These are phyloP conservation scores for Leucophenga maculata DNA, from an alignment of 2,888 invertebrate genomes.

Conservation along the genomic window DNA sequence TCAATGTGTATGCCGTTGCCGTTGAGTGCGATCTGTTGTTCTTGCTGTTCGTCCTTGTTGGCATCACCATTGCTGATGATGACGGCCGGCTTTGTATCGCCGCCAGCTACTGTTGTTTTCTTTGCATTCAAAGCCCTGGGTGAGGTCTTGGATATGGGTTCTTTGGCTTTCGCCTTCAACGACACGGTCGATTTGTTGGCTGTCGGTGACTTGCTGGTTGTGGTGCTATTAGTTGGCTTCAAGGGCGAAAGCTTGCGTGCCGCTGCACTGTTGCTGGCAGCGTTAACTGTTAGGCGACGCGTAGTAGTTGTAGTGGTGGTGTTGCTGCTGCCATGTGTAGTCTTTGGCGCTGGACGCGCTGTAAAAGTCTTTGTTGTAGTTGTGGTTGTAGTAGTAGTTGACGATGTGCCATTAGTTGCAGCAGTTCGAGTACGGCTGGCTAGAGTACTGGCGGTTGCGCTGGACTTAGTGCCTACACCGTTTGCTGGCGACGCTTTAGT, in stretches of 20 bases:
- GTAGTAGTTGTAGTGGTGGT: constrained; percentile 44
- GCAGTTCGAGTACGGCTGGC: constrained; percentile 44
- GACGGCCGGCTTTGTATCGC: constrained; percentile 21
- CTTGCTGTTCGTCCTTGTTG: constrained; percentile 14
- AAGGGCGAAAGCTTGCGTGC: constrained; percentile 57
- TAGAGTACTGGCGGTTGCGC: constrained; percentile 38
- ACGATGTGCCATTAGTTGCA: constrained; percentile 28
- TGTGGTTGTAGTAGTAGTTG: constrained; percentile 43
- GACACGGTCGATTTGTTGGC: constrained; percentile 47
- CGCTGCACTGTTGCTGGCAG: constrained; percentile 35
- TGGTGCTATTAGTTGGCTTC: constrained; percentile 37
- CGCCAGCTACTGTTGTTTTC: neutral
- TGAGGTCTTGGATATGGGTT: constrained; percentile 46
- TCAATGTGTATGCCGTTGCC: constrained; percentile 42
- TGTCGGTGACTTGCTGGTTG: constrained; percentile 36
- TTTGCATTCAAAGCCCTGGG: constrained; percentile 40
- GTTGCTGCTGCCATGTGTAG: constrained; percentile 41
- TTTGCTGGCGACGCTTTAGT: constrained; percentile 45
- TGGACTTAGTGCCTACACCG: constrained; percentile 36
- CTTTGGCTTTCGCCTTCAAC: constrained; percentile 60
- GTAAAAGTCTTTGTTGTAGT: constrained; percentile 63
- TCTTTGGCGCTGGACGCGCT: constrained; percentile 67
- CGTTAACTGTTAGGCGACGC: constrained; percentile 47
- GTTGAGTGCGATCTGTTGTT: constrained; percentile 31
- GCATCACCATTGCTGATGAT: constrained; percentile 42